Base-by-base conservation (phyloP, 2,113 vertebrate genomes). In the Cheilinus undulatus region DNA sequence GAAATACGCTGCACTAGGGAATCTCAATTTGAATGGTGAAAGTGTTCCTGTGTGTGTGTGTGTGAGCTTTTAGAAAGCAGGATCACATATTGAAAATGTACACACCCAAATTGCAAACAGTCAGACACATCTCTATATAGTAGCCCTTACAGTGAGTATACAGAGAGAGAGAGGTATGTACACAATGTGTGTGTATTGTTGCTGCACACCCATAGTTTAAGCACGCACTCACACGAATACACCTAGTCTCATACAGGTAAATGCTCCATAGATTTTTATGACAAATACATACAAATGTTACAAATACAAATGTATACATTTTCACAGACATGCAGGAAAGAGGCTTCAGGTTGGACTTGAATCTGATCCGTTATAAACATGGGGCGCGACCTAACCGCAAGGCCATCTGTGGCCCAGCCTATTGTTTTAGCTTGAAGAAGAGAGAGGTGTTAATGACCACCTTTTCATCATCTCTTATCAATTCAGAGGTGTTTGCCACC, bases 1-100 rank as follows among this genome's bases (percentile, higher is more conserved):
- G 91, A 88, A 93, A 92, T 92, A 95, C 92, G 64, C 85, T 90
- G 87, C 94, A 79, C 95, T 92, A 92, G 93, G 93, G 94, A 95
- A 92, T 95, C 92, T 94, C 90, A 92, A 93, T 94, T 82, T 86
- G 88, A 90, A 85, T 85, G 78, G 63, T 71, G 69, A 81, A 48
- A 61, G 64, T 66, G 27, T 50, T 42, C 28, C 34, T 34, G 30
- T 42, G 38, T 53, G 32, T 49, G 38, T 51, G 24, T 45, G 73
- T 36, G 45, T 42, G 65, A 40, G 26, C 48, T 57, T 63, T 66
- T 48, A 49, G 26, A 76, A 17, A 60, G 45, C 20, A 73, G 20
- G 54, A 43, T 59, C 48, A 40, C 46, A 74, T 43, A n/a, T 13
- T 30, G 30, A 45, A 23, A 43, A 70, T 43, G 15, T 46, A 53